These are phyloP conservation scores for Hyles lineata DNA, from an alignment of 2,888 invertebrate genomes.

Conservation along the genomic window DNA sequence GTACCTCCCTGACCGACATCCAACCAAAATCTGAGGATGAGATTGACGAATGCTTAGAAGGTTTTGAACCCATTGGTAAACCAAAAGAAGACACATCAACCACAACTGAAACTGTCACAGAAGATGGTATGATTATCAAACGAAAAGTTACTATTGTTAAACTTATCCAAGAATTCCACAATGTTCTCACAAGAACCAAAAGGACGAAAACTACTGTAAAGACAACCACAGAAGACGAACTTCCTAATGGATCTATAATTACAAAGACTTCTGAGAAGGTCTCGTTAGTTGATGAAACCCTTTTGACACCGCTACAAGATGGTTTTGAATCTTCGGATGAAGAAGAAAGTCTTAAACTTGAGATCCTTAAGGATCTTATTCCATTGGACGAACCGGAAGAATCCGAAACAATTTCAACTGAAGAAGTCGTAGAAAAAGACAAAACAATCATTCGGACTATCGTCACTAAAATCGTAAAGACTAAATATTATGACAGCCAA, in stretches of 20 bases:
- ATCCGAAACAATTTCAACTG: slow-evolving; percentile 44
- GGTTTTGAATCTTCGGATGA: slow-evolving; percentile 31
- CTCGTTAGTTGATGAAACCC: slow-evolving; percentile 59
- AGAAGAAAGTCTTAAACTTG: slow-evolving; percentile 32
- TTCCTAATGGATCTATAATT: slow-evolving; percentile 71
- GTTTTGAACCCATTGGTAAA: slow-evolving; percentile 55
- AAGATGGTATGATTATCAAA: slow-evolving; percentile 59
- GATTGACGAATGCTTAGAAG: slow-evolving; percentile 38
- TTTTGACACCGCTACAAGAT: slow-evolving; percentile 36
- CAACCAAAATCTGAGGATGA: background rate
- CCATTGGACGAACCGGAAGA: slow-evolving; percentile 50
- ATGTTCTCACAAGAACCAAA: slow-evolving; percentile 50
- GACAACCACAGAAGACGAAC: slow-evolving; percentile 69
- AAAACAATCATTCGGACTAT: slow-evolving; percentile 47
- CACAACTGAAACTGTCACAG: slow-evolving; percentile 52
- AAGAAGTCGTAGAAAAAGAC: slow-evolving; percentile 50
- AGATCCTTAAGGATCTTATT: slow-evolving; percentile 43
- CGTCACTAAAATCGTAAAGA: slow-evolving; percentile 50
- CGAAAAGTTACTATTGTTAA: slow-evolving; percentile 65
- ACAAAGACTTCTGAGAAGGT: slow-evolving; percentile 72
- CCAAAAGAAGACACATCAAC: slow-evolving; percentile 57
- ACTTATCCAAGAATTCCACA: slow-evolving; percentile 58
- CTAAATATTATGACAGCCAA: slow-evolving; percentile 50
- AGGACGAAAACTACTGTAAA: slow-evolving; percentile 66
- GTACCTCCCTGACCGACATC: slow-evolving; percentile 10